These are phyloP conservation scores for Liparis tanakae DNA, from an alignment of 2,797 vertebrate species.

Conservation along the genomic window DNA sequence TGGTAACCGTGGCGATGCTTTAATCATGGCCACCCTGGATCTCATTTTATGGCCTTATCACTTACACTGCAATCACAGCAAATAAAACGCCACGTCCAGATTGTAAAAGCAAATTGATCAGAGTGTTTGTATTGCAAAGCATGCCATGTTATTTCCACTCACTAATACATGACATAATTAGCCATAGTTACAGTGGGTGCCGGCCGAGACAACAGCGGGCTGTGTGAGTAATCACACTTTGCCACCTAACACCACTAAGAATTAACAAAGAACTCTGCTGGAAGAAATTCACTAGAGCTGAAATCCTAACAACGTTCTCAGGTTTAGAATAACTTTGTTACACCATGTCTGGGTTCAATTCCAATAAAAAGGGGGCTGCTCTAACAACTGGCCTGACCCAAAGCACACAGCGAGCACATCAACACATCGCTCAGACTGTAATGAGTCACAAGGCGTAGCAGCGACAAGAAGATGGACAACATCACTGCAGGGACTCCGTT, in stretches of 20 bases:
- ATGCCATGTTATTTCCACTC: conserved; percentile 18
- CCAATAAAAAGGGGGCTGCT: conserved; percentile 20
- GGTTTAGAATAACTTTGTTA: conserved; percentile 8
- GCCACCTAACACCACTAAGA: conserved; percentile 24
- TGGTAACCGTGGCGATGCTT: not conserved
- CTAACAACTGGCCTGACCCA: conserved; percentile 18
- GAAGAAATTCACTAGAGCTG: not conserved
- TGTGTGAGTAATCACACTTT: conserved; percentile 9
- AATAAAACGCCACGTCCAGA: conserved; percentile 19
- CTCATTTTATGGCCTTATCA: not conserved
- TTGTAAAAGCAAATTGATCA: conserved; percentile 12
- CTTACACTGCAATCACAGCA: not conserved
- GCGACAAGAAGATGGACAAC: conserved; percentile 16
- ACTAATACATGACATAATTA: conserved; percentile 26
- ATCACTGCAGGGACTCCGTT: conserved; percentile 31
- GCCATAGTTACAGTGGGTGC: conserved; percentile 26
- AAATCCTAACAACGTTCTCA: not conserved
- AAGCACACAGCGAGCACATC: conserved; percentile 32
- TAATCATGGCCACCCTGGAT: not conserved
- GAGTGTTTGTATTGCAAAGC: conserved; percentile 17
- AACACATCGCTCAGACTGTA: conserved; percentile 33
- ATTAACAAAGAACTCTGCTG: conserved; percentile 17
- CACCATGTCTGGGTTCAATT: conserved; percentile 5
- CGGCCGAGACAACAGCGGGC: conserved; percentile 13
- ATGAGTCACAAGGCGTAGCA: conserved; percentile 40